These are phyloP conservation scores for Hoplostethus atlanticus DNA, from an alignment of 2,797 vertebrate genomes.

Conservation along the genomic window DNA sequence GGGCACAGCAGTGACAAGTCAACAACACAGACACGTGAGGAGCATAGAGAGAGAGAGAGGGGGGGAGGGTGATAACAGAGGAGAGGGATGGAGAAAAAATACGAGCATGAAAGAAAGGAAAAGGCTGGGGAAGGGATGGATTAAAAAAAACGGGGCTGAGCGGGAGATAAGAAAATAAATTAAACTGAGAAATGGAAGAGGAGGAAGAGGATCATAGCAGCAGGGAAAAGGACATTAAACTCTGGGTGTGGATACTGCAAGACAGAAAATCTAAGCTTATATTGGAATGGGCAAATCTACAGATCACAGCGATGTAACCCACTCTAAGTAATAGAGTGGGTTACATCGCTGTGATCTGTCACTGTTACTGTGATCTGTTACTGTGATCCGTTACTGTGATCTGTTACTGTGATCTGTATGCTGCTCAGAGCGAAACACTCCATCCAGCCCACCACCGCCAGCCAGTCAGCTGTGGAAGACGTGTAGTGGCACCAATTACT, in stretches of 20 bases:
- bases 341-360: conserved; percentile 70
- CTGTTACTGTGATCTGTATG: conserved; percentile 42
- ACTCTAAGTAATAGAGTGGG: conserved; percentile 33
- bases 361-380: conserved; percentile 26
- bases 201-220: neutral
- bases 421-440: conserved; percentile 62
- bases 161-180: conserved; percentile 45
- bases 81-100: conserved; percentile 18
- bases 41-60: conserved; percentile 5
- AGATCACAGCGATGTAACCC: too few relatives aligned
- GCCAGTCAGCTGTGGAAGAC: conserved; percentile 69
- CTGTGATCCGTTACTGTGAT: conserved; percentile 33
- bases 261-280: conserved; percentile 9
- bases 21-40: conserved; percentile 68
- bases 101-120: conserved; percentile 21
- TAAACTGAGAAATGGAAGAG: conserved; percentile 1
- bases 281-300: conserved; percentile 22
- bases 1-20: conserved; percentile 52
- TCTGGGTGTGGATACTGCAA: conserved; percentile 1
- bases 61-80: neutral
- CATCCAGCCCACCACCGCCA: conserved; percentile 36
- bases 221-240: conserved; percentile 33
- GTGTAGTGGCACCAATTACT: conserved; percentile 43
- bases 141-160: conserved; percentile 26
- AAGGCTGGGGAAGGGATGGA: conserved; percentile 23